Evolutionary conservation across 2,797 vertebrate genomes (phyloP), one percentile per base, ranked within the genome.

Genomic region (Hippopotamyrus pictus): DNA sequence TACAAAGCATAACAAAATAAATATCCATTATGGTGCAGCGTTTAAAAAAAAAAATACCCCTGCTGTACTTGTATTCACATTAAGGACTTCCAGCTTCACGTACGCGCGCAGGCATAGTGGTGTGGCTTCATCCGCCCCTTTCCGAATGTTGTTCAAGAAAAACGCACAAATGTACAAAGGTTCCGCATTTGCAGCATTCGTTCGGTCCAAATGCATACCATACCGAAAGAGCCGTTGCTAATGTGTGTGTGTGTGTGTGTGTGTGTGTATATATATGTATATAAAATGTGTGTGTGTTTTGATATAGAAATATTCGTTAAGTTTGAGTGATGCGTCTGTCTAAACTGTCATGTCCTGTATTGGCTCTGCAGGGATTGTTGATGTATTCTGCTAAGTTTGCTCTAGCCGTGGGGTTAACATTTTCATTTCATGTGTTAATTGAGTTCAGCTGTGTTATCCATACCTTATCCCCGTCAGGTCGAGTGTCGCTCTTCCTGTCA

Each of bases 401-500:
- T 57, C 8, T 37, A 17, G 65, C 62, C 9, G 4, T 50, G 22
- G 84, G 84, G 62, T 89, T 76, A 89, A 89, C 65, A 1, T 73
- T 89, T 25, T 79, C 85, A 89, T 84, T n/a, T 54, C 14, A 44
- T 84, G 88, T 25, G 73, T 84, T 89, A 83, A 84, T 44, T 86
- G 88, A 85, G 88, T 44, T 89, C 83, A 62, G 88, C 41, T 57
- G 54, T 44, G 8, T 48, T 84, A 62, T 86, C 46, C 41, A 19
- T 54, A 12, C 9, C 46, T 76, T 48, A 89, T 41, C 76, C 57
- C 8, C 25, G n/a, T 41, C 51, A 46, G 19, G 5, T 41, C 41
- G n/a, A 9, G 46, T 14, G 62, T 88, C 59, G 17, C 69, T 88
- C 88, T 14, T 22, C 37, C 19, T 33, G 33, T 48, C 88, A 41